Conservation (phyloP, 2,888 invertebrate species). For the Nipponacmea schrenckii region DNA sequence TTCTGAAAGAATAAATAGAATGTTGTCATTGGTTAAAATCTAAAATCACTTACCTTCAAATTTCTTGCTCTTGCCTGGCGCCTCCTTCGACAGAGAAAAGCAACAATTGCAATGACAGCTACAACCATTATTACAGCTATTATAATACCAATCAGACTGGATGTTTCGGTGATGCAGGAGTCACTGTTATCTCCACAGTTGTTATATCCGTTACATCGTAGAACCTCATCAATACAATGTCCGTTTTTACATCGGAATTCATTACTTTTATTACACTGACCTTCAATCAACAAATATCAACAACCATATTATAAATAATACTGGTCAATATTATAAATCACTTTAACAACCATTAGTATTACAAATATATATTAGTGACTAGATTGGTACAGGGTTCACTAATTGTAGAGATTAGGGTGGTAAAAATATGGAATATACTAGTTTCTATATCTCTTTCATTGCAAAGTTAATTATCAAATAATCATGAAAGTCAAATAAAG, state of each 20-base stretch:
- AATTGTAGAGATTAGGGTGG: no score
- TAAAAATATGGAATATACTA: not conserved
- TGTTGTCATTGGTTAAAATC: not conserved
- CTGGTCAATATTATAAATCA: not conserved
- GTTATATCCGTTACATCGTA: constrained; percentile 10
- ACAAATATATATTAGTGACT: no score
- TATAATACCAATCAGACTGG: not conserved
- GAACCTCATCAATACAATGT: constrained; percentile 4
- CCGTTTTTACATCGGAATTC: constrained; percentile 8
- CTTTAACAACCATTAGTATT: not conserved
- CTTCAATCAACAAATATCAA: not conserved
- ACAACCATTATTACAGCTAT: not conserved
- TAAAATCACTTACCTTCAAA: not conserved
- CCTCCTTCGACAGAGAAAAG: not conserved
- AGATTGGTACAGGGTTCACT: not conserved
- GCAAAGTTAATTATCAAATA: no score
- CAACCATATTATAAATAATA: not conserved
- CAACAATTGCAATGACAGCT: not conserved
- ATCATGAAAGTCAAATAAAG: no score
- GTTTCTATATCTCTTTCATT: not conserved
- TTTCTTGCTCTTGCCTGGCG: not conserved
- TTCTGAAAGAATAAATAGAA: no score
- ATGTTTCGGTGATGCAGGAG: not conserved
- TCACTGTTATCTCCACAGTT: constrained; percentile 12
- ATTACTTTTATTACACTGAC: not conserved